These are phyloP conservation scores for Phortica okadai DNA, from an alignment of 2,888 invertebrate species.

Conservation along the genomic window DNA sequence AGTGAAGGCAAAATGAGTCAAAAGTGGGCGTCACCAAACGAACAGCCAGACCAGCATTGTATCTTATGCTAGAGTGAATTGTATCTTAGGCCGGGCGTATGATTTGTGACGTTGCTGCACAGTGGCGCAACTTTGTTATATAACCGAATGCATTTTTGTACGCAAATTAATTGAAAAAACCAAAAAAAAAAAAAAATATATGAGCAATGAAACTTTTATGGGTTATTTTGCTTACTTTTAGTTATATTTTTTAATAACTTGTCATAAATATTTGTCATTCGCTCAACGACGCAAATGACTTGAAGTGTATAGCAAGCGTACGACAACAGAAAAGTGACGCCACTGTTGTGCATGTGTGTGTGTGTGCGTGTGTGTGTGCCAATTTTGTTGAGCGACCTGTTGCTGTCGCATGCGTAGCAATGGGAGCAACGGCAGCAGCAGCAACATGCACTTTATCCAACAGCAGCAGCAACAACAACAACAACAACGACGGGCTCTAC, in stretches of 20 bases:
- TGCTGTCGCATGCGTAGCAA: constrained; percentile 69
- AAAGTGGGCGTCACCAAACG: constrained; percentile 12
- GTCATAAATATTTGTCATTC: too few species aligned
- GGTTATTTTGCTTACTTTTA: too few species aligned
- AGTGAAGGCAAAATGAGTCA: not conserved
- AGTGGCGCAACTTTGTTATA: not conserved
- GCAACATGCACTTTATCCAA: constrained; percentile 28
- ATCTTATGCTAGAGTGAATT: not conserved
- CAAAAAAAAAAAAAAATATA: too few species aligned
- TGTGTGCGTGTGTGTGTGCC: not conserved
- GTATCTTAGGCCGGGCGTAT: too few species aligned
- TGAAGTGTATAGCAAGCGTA: too few species aligned
- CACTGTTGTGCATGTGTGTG: not conserved
- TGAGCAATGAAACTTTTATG: too few species aligned
- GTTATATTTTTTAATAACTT: too few species aligned
- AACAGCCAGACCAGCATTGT: not conserved
- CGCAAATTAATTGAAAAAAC: too few species aligned
- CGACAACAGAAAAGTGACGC: not conserved
- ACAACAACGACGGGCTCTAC: constrained; percentile 40
- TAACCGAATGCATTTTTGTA: too few species aligned
- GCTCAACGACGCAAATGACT: too few species aligned
- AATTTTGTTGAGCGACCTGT: constrained; percentile 31
- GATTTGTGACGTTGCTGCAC: not conserved
- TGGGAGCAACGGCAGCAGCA: constrained; percentile 51
- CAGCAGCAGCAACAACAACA: constrained; percentile 43